Base-by-base conservation (phyloP, 2,888 invertebrate species). In the Papilio elwesi region DNA sequence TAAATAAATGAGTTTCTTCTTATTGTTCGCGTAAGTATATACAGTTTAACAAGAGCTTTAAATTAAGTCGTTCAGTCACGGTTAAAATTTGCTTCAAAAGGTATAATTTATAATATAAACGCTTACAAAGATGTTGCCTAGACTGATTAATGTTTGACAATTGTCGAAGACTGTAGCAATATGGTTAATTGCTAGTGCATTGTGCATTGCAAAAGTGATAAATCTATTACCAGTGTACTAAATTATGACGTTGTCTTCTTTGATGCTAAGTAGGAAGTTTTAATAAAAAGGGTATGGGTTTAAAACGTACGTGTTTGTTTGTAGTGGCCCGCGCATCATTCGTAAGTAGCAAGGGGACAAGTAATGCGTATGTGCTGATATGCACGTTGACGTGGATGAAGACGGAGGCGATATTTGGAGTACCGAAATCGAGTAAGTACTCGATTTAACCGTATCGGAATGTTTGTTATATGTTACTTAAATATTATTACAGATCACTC, bases 401-500 rank as follows among this genome's bases (percentile, higher is more conserved):
- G 85, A 85, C 70, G 82, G 85, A 70, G 82, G 82, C 49, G 86
- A 87, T 76, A 82, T 87, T 76, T 89, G 89, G 88, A 88, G 85
- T 82, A 77, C 84, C 51, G 83, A 85, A 74, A 87, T 89, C 80
- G 86, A 89, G 88, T 89, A 83, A 89, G 89, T 87, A 87, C 81
- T 69, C 53, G 38, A 53, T 47, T 62, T 38, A 59, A 38, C 16
- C 9, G 64, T 64, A 62, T 38, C 38, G 8, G 13, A 43, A 59
- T 59, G 1, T n/a, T 43, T n/a, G 13, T 52, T 66, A 16, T 13
- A 43, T 13, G 38, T 64, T 13, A 36, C 26, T 65, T 51, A n/a
- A n/a, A 47, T 63, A 2, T n/a, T 11, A 38, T 10, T 13, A 26
- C 26, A 6, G 49, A 48, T 53, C 52, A 52, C 68, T 72, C 63